phyloP scores from a whole-genome alignment of 2,113 vertebrate species.

The Casuarius casuarius region DNA sequence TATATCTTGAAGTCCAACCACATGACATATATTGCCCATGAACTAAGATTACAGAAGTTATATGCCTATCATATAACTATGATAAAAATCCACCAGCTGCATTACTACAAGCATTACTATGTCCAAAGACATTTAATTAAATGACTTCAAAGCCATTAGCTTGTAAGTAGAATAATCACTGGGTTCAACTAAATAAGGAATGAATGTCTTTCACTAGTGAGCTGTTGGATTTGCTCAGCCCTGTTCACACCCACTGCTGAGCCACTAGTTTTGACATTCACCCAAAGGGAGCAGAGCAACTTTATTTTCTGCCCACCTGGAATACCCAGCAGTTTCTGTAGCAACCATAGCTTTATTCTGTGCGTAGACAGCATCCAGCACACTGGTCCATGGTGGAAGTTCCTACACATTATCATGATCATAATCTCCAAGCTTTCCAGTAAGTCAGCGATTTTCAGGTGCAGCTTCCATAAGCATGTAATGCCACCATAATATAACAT shows the following conservation, averaged over 20 bases:
- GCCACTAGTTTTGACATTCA: not conserved
- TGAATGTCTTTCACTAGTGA: not conserved
- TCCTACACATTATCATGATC: not conserved
- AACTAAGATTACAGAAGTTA: not conserved
- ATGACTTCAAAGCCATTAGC: not conserved
- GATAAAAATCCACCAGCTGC: not conserved
- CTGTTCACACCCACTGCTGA: not conserved
- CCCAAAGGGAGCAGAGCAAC: not conserved
- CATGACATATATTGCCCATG: not conserved
- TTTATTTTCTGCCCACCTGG: not conserved
- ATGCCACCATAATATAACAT: not conserved
- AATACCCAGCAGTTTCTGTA: not conserved
- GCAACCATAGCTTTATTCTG: not conserved
- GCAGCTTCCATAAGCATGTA: not conserved
- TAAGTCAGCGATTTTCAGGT: not conserved
- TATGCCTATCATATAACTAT: not conserved
- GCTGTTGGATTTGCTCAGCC: not conserved
- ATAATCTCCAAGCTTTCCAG: not conserved
- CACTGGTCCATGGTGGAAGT: not conserved
- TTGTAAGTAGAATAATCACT: not conserved
- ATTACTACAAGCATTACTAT: not conserved
- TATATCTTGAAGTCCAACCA: not conserved
- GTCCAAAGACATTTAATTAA: not conserved
- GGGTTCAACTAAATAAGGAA: not conserved
- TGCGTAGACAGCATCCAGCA: no score